Percentiles rank a stretch among this genome's conserved stretches.
Evolutionary conservation across 30 jellyfish, hydroid and myxozoan species (phyloP).

Genomic region (Cassiopea xamachana): DNA sequence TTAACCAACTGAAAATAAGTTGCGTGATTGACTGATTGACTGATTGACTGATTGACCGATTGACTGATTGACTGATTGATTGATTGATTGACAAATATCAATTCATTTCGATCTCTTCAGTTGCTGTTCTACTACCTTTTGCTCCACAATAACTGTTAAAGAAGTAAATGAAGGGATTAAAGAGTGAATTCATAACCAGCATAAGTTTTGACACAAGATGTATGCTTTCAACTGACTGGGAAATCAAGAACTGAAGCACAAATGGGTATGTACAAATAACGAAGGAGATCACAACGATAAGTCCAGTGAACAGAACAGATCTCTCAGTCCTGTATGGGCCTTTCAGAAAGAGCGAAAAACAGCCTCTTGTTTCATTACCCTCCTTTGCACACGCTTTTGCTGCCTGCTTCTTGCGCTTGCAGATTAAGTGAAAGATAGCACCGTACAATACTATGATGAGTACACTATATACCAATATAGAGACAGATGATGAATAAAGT

Average conservation of each 20-base stretch:
- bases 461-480: neutral
- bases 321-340: constrained; percentile 27
- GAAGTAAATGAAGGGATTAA: constrained; percentile 57
- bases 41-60: too few relatives aligned
- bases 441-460: neutral
- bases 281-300: constrained; percentile 36
- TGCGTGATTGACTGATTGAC: too few relatives aligned
- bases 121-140: neutral
- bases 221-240: neutral
- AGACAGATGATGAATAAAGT: neutral
- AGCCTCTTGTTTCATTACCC: neutral
- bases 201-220: neutral
- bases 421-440: neutral
- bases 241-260: constrained; percentile 28
- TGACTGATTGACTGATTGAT: too few relatives aligned
- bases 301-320: constrained; percentile 34
- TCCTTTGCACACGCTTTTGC: neutral
- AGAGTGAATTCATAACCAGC: constrained; percentile 32
- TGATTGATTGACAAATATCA: neutral
- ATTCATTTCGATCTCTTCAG: neutral
- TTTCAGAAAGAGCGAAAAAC: neutral
- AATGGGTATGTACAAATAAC: constrained; percentile 49
- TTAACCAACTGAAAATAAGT: too few relatives aligned
- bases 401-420: neutral
- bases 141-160: constrained; percentile 30